Evolutionary conservation across 2,888 invertebrate species (phyloP).

Genomic region (Nemurella pictetii): DNA sequence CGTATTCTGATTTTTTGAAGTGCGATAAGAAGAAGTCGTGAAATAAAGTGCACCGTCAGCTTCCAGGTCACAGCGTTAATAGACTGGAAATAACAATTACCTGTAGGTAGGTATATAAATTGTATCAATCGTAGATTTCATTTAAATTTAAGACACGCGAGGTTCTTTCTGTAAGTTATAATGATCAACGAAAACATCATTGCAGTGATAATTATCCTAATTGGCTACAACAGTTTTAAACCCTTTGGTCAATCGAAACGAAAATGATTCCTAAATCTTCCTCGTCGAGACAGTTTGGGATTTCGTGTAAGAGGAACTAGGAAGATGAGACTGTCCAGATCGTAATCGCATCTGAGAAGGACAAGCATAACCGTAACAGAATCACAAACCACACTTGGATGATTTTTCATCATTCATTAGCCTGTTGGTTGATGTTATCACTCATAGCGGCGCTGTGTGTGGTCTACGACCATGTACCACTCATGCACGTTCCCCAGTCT

Average conservation of each 20-base stretch:
- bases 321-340: conserved; percentile 17
- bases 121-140: background rate
- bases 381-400: conserved; percentile 18
- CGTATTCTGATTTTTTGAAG: too few species aligned
- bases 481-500: background rate
- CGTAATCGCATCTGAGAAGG: conserved; percentile 6
- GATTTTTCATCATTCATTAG: conserved; percentile 21
- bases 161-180: background rate
- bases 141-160: background rate
- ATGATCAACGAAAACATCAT: background rate
- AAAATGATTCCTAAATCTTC: background rate
- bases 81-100: background rate
- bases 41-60: too few species aligned
- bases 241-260: too few species aligned
- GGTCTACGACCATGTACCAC: background rate
- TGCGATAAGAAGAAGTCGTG: too few species aligned
- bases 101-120: background rate
- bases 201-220: background rate
- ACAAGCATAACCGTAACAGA: conserved; percentile 10
- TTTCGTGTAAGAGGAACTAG: background rate
- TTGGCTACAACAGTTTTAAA: background rate
- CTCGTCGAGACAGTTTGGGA: background rate
- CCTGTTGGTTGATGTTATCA: conserved; percentile 7
- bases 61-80: too few species aligned
- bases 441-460: conserved; percentile 10